Evolutionary conservation across 2,888 invertebrate species (phyloP), one percentile per base, ranked within the genome.

Genomic region (Microdon myrmicae): DNA sequence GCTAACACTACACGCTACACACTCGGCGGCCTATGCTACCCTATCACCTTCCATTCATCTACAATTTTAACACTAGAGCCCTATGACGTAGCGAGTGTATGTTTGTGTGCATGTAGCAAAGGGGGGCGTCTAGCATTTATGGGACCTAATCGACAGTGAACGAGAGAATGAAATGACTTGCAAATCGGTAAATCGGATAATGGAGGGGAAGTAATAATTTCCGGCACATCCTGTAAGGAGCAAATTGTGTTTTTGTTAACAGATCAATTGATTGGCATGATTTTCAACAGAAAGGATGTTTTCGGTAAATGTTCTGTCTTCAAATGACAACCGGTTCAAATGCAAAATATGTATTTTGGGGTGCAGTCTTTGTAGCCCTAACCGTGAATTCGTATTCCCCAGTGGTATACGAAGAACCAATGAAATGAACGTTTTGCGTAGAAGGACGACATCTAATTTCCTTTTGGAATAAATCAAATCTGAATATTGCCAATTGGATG

Each of bases 181-280:
- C 56, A 64, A 64, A 64, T 64, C 64, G 51, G 64, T 47, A 64
- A 64, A 58, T 64, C 64, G 58, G 64, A 64, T 64, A 64, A 64
- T 64, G 58, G 64, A 58, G 58, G 58, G 64, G 64, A 64, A 64
- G 64, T 64, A 64, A 64, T 64, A 58, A 64, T 64, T 64, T 64
- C 64, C 64, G 64, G 64, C 37, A 58, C 64, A 64, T 64, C 64
- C 64, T 64, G 64, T 38, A 53, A 64, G 58, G 31, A 64, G 58
- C 64, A 58, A 64, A 64, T 64, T 58, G 51, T 64, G 64, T 64
- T 64, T 64, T 64, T 64, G 64, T 64, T 64, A 64, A 64, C 64
- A 64, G 64, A 64, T 64, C 64, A 64, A 64, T 64, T 64, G 51
- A 64, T 58, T 64, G 64, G 64, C 38, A 51, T 58, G 64, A 51